Evolutionary conservation across 2,797 vertebrate genomes (phyloP), one percentile per base, ranked within the genome.

Genomic region (Acrossocheilus fasciatus): DNA sequence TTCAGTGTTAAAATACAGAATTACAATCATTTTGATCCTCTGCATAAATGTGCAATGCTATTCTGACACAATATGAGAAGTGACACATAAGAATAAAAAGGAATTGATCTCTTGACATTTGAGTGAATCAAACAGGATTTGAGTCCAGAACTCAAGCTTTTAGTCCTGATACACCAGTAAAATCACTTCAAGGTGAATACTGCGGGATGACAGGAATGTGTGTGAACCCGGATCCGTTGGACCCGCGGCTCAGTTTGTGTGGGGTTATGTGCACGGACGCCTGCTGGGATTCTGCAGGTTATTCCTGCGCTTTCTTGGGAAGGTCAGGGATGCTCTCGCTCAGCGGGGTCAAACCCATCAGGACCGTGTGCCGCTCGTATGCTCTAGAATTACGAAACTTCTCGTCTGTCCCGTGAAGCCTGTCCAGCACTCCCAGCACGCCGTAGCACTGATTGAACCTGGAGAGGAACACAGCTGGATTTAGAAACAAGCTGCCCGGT

Each of bases 361-460:
- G 95, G 52, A 98, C 70, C 0, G 75, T 41, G 91, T 99, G 97
- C 59, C 98, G 96, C 70, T 99, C 91, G 0, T 96, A 98, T 78
- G 97, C 96, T 89, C 96, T 97, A 26, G 91, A 95, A 87, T 96
- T 93, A 82, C 95, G 95, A 92, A 99, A 99, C 17, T 93, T 89
- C 1, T 64, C 47, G 79, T 99, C 97, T 0, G 98, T 99, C 73
- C 97, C 95, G 0, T 99, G 98, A n/a, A 98, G 96, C 1, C 96
- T 92, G 91, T 99, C 98, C 92, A 99, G 90, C 23, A 98, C 91
- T 0, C 98, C 98, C 3, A 99, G 93, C 6, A 98, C 96, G 0
- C 98, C 98, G 0, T 95, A 99, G 85, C 97, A 98, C 94, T 99
- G 97, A 88, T 96, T 98, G 91, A 98, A 98, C 96, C 98, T 99